A percentile compares a stretch with the other conserved stretches of the same genome.
phyloP scores from a whole-genome alignment of 1,140 invertebrate genomes.

The Paraescarpia echinospica region DNA sequence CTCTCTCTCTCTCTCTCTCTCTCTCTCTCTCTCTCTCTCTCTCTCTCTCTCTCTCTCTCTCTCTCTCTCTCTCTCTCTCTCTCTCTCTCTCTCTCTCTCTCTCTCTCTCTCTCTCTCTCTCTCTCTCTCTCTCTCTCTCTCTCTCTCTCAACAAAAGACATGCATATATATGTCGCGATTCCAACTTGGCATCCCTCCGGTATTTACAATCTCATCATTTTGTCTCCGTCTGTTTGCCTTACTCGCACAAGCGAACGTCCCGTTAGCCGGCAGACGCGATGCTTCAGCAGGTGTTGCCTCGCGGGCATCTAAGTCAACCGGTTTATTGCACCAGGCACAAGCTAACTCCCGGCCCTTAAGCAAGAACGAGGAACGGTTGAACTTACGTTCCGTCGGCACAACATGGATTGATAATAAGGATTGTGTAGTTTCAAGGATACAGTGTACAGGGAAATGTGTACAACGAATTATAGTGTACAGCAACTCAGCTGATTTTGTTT shows the following conservation, averaged over 20 bases:
- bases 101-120: not conserved
- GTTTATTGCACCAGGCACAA: not conserved
- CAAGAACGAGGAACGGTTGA: not conserved
- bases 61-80: constrained; percentile 17
- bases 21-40: constrained; percentile 27
- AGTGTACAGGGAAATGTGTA: too few relatives aligned
- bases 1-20: constrained; percentile 28
- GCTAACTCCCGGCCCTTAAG: not conserved
- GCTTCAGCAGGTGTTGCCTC: not conserved
- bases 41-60: constrained; percentile 17
- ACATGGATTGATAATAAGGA: not conserved
- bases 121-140: constrained; percentile 16
- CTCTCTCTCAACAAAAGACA: constrained; percentile 5
- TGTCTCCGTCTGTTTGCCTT: too few relatives aligned
- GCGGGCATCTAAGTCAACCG: not conserved
- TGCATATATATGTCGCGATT: too few relatives aligned
- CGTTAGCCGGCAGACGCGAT: not conserved
- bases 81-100: not conserved
- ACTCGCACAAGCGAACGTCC: too few relatives aligned
- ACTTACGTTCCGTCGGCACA: not conserved
- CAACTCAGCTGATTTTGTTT: too few relatives aligned
- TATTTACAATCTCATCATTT: too few relatives aligned
- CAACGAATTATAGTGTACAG: too few relatives aligned
- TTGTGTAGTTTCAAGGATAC: too few relatives aligned
- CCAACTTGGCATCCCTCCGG: too few relatives aligned